Base-by-base conservation (phyloP, 1,140 invertebrate genomes). In the Drosophila tani region DNA sequence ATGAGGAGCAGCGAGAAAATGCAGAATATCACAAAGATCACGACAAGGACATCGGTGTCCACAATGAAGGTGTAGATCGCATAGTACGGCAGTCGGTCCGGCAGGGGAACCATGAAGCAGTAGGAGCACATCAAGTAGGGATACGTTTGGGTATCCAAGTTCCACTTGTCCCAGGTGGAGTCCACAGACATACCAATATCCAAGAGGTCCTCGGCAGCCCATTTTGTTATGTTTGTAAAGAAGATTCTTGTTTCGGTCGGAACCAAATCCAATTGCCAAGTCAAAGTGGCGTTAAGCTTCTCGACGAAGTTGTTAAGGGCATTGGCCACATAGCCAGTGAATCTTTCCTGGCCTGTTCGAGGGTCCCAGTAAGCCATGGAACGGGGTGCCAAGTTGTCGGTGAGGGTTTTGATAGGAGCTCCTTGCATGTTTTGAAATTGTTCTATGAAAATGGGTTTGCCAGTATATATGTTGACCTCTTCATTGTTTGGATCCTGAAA, bases 341-440 rank as follows among this genome's bases (percentile, higher is more conserved):
- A 50, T 6, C 62, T 47, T 2, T 74, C 0, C 14, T 79, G 11
- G 0, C 74, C 75, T 0, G 55, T 76, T 3, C n/a, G 17, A 0
- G 50, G 17, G 7, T 82, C 46, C 0, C 15, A 15, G 38, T 73
- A 75, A 0, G 76, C 11, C 71, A 91, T 75, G 3, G 79, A 66
- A 2, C 74, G 68, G 4, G 88, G 88, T 7, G 60, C 46, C 8
- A 79, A 5, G 12, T 62, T 60, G 50, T 85, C 84, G 0, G 63
- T 17, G 5, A 80, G 57, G 0, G 67, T 85, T 12, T 19, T 29
- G 1, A 91, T 67, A 0, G 17, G 12, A 1, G 57, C 47, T 5
- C 84, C 83, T 0, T 53, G 47, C 75, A 91, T 78, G 8, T 91
- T 75, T 1, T 2, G 21, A 45, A 88, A 80, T 32, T 88, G 88